Percentiles rank a stretch among this genome's conserved stretches.
Evolutionary conservation across 1,140 invertebrate species (phyloP).

Genomic region (Pantala flavescens): DNA sequence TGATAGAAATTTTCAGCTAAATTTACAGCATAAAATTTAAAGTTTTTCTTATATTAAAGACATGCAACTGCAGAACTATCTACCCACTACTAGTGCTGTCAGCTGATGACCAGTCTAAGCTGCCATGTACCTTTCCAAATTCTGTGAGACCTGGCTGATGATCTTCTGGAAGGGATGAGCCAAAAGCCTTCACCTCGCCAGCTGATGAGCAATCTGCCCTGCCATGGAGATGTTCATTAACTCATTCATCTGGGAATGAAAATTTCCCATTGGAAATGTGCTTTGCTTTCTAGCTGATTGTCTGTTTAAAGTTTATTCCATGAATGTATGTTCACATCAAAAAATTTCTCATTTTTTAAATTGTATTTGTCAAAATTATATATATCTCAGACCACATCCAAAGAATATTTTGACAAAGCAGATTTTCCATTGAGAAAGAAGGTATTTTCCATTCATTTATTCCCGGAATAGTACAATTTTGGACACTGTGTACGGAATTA

Average conservation of each 20-base stretch:
- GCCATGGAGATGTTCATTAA: conserved; percentile 36
- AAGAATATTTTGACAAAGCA: too few relatives aligned
- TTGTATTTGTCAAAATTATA: too few relatives aligned
- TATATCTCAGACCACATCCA: too few relatives aligned
- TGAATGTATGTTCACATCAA: not conserved
- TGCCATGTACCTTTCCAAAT: conserved; percentile 56
- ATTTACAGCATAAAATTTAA: not conserved
- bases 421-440: too few relatives aligned
- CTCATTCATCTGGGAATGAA: not conserved
- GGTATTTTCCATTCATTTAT: too few relatives aligned
- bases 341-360: too few relatives aligned
- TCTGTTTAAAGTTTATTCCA: conserved; percentile 21
- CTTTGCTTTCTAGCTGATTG: not conserved
- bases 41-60: not conserved
- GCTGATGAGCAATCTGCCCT: conserved; percentile 63
- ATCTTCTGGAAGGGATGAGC: conserved; percentile 43
- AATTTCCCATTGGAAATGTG: conserved; percentile 16
- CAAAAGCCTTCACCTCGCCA: conserved; percentile 42
- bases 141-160: conserved; percentile 57
- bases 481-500: too few relatives aligned
- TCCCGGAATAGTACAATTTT: too few relatives aligned
- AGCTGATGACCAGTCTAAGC: not conserved
- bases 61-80: not conserved
- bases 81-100: not conserved
- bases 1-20: too few relatives aligned